Evolutionary conservation across 23 tunicate species (phyloP).

Genomic region (Oikopleura albicans): DNA sequence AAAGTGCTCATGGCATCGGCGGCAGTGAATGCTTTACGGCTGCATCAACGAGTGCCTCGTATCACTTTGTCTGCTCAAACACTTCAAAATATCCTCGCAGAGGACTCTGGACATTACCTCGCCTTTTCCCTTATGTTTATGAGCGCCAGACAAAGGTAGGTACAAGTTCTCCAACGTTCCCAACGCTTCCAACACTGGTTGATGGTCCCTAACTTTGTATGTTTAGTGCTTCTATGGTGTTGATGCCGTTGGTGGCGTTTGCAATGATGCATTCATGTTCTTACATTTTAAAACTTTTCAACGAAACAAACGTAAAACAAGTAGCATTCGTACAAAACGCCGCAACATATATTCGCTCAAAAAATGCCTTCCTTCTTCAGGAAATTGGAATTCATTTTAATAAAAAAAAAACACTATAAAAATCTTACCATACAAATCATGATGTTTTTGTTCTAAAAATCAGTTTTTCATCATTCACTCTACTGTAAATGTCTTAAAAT

Average conservation of each 20-base stretch:
- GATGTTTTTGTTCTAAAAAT: too few relatives aligned
- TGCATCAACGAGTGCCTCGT: background rate
- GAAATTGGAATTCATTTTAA: too few relatives aligned
- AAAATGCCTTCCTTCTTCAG: background rate
- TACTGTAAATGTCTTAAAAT: too few relatives aligned
- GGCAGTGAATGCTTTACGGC: background rate
- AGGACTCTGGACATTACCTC: conserved; percentile 11
- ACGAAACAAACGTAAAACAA: background rate
- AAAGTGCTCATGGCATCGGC: conserved; percentile 3
- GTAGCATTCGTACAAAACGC: background rate
- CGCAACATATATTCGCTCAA: background rate
- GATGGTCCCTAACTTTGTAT: background rate
- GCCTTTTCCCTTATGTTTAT: background rate
- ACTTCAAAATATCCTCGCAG: conserved; percentile 3
- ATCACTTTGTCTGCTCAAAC: background rate
- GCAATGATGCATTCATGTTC: background rate
- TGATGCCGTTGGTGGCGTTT: background rate
- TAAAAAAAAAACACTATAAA: too few relatives aligned
- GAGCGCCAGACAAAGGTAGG: background rate
- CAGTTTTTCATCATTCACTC: too few relatives aligned
- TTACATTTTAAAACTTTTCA: background rate
- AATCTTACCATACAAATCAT: too few relatives aligned
- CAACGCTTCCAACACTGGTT: too few relatives aligned
- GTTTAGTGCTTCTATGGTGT: background rate
- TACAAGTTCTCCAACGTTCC: too few relatives aligned